Percentiles rank a stretch among this genome's conserved stretches.
phyloP scores from a whole-genome alignment of 1,140 invertebrate species.

The Pseudomyrmex sp. region DNA sequence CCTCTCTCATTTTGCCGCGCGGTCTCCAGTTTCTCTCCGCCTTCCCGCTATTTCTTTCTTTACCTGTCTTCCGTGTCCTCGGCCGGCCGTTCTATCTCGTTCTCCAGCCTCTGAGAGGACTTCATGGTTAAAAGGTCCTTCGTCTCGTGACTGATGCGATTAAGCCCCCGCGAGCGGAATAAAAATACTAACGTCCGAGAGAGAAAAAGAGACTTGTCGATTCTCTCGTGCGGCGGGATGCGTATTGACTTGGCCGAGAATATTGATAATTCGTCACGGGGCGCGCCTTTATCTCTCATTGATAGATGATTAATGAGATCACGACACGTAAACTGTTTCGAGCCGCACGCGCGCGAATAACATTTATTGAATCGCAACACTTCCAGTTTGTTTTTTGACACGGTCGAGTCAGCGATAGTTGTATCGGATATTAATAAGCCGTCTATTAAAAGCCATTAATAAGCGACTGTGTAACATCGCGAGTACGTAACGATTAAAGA shows the following conservation, averaged over 20 bases:
- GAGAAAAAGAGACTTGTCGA: conserved; percentile 6
- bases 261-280: conserved; percentile 44
- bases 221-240: conserved; percentile 11
- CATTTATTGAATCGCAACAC: conserved; percentile 24
- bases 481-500: conserved; percentile 36
- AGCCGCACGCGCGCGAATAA: conserved; percentile 23
- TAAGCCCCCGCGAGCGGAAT: conserved; percentile 33
- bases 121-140: conserved; percentile 51
- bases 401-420: conserved; percentile 22
- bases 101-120: conserved; percentile 37
- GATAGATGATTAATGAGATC: conserved; percentile 52
- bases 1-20: background rate
- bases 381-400: conserved; percentile 40
- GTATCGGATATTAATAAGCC: conserved; percentile 45
- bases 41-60: conserved; percentile 43
- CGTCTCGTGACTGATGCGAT: conserved; percentile 58
- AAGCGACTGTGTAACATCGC: conserved; percentile 31
- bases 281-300: conserved; percentile 39
- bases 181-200: conserved; percentile 53
- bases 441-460: conserved; percentile 44
- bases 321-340: conserved; percentile 45
- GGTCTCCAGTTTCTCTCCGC: conserved; percentile 16
- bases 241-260: background rate
- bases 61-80: conserved; percentile 44
- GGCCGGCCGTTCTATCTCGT: conserved; percentile 43